Percentiles rank a stretch among this genome's conserved stretches.
Conservation (phyloP, 1,140 invertebrate species). For the Gryllus bimaculatus region DNA sequence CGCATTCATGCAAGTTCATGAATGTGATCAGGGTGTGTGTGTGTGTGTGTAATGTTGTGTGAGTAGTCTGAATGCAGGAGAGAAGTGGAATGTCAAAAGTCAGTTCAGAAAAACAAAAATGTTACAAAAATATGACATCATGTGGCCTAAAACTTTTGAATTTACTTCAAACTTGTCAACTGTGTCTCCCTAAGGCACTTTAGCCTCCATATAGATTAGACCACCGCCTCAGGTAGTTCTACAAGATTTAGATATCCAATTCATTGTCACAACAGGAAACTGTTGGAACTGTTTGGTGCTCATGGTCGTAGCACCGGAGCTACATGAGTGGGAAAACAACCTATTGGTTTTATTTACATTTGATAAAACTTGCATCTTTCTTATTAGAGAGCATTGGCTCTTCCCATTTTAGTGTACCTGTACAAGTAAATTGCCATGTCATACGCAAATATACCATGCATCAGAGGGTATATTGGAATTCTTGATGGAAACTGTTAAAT, state of each 20-base stretch:
- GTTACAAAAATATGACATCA: slow-evolving; percentile 12
- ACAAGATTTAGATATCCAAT: slow-evolving; percentile 17
- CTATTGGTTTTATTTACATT: not conserved
- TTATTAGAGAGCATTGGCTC: not conserved
- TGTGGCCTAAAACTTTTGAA: slow-evolving; percentile 18
- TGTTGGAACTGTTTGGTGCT: slow-evolving; percentile 3
- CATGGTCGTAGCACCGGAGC: not conserved
- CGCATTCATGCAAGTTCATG: not conserved
- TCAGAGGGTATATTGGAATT: not conserved
- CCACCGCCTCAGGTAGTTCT: slow-evolving; percentile 12
- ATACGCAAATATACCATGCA: not conserved
- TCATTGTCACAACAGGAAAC: not conserved
- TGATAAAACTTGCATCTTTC: not conserved
- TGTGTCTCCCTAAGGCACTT: slow-evolving; percentile 13
- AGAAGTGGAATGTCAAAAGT: not conserved
- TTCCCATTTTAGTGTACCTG: slow-evolving; percentile 4
- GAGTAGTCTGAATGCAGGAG: not conserved
- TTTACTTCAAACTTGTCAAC: slow-evolving; percentile 7
- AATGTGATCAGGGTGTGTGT: not conserved
- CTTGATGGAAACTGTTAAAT: no score
- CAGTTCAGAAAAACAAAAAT: not conserved
- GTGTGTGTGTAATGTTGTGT: not conserved
- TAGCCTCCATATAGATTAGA: slow-evolving; percentile 10
- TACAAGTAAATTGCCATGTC: not conserved
- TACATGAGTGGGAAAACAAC: not conserved